Evolutionary conservation across 2,797 vertebrate species (phyloP).

Genomic region (Malurus splendens): DNA sequence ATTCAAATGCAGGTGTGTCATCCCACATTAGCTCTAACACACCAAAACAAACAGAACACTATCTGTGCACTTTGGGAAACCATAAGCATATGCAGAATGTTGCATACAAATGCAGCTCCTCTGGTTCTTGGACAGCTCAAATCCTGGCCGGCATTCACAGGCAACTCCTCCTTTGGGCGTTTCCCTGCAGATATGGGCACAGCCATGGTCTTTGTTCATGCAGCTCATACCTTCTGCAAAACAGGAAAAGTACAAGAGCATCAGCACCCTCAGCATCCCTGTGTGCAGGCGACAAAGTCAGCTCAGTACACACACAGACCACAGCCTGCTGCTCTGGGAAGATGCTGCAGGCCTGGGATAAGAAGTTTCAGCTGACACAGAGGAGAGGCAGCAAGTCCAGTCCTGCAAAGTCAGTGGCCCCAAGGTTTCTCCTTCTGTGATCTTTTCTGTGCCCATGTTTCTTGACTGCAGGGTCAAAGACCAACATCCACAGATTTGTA

Average conservation of each 20-base stretch:
- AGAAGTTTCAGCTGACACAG: not conserved
- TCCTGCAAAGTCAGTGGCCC: not conserved
- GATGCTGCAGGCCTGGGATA: not conserved
- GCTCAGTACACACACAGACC: not conserved
- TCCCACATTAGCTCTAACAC: not conserved
- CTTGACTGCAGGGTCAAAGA: not conserved
- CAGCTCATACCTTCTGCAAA: constrained; percentile 95
- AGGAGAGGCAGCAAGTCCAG: not conserved
- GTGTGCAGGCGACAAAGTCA: not conserved
- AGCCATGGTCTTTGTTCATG: constrained; percentile 97
- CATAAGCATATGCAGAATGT: not conserved
- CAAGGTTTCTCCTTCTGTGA: not conserved
- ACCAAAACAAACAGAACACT: constrained; percentile 8
- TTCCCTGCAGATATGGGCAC: constrained; percentile 96
- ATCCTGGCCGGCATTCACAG: constrained; percentile 95
- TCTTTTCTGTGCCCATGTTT: not conserved
- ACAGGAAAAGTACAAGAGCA: constrained; percentile 19
- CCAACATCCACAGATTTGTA: not conserved
- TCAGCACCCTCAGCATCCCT: not conserved
- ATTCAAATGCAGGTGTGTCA: not conserved
- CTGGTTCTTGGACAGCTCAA: constrained; percentile 92
- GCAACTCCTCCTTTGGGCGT: constrained; percentile 88
- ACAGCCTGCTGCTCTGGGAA: not conserved
- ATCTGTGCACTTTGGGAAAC: not conserved
- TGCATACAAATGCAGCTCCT: constrained; percentile 91